Evolutionary conservation across 2,888 invertebrate genomes (phyloP).

Genomic region (Himalopsyche anomala): DNA sequence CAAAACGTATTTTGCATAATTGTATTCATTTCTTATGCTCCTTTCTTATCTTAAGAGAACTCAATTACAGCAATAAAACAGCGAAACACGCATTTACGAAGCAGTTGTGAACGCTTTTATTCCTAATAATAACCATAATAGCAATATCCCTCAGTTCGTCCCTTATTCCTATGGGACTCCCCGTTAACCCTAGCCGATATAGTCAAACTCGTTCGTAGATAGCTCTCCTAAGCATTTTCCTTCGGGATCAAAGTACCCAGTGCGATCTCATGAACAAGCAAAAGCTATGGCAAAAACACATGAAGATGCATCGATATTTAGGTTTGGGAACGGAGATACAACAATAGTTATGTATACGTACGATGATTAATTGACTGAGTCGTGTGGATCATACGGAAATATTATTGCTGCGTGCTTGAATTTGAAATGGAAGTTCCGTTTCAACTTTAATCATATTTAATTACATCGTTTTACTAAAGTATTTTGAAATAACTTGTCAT

Average conservation of each 20-base stretch:
- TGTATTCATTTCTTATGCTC: too few species aligned
- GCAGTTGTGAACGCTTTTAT: slow-evolving; percentile 25
- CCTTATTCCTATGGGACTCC: slow-evolving; percentile 32
- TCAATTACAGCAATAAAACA: slow-evolving; percentile 27
- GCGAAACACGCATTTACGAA: slow-evolving; percentile 10
- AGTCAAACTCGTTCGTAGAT: slow-evolving; percentile 40
- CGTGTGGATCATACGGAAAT: not conserved
- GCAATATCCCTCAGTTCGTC: slow-evolving; percentile 9
- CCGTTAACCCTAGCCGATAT: slow-evolving; percentile 39
- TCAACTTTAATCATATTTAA: too few species aligned
- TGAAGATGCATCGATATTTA: slow-evolving; percentile 35
- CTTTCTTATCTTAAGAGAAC: not conserved
- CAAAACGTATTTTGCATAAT: too few species aligned
- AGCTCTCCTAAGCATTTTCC: slow-evolving; percentile 45
- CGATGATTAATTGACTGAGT: slow-evolving; percentile 32
- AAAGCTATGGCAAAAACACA: slow-evolving; percentile 36
- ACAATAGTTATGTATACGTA: slow-evolving; percentile 14
- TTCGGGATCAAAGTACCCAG: slow-evolving; percentile 8
- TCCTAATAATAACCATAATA: slow-evolving; percentile 32
- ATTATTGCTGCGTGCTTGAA: not conserved
- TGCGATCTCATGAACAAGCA: slow-evolving; percentile 16
- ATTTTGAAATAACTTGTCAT: too few species aligned
- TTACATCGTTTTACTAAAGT: too few species aligned
- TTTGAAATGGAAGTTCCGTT: too few species aligned
- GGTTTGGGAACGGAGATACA: not conserved